Base-by-base conservation (phyloP, 2,888 invertebrate species). In the Troides helena region DNA sequence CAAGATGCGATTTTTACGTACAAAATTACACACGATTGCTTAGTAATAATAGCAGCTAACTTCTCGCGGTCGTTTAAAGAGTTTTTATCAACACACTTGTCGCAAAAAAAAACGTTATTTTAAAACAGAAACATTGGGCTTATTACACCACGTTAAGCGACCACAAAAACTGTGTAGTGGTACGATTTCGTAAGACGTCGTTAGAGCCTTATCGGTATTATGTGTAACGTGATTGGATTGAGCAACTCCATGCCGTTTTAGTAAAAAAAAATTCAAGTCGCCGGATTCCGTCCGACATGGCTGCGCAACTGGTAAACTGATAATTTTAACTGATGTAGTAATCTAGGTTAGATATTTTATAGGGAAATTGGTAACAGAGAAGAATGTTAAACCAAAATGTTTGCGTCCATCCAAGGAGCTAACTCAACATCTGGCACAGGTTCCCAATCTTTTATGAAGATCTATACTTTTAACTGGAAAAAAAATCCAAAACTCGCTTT, bases 131-230 rank as follows among this genome's bases (percentile, higher is more conserved):
- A 21, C 25, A 21, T 46, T 50, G 58, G 58, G 14, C 58, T 58
- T 62, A 30, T 43, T 39, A 43, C 58, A 30, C 69, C 72, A 68
- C 66, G 67, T 71, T 63, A 67, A 73, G 69, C 18, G 58, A 58
- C 53, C 23, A 65, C 36, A 69, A 62, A 68, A 68, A 68, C 62
- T 30, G 68, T 53, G 63, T 58, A 71, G 63, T 39, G 50, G 53
- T 46, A 59, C 58, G 62, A 63, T 72, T 73, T 74, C 69, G 72
- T 68, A 73, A 72, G 62, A 67, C 68, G 69, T 70, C 71, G 67
- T 72, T 71, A 74, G 67, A 72, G 68, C 72, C 73, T 72, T 72
- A 73, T 72, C 64, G 62, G 65, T 69, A 30, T 60, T 71, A 71
- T 72, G 68, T 67, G 68, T 72, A 71, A 61, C 66, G 53, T 62